phyloP scores from a whole-genome alignment of 2,113 vertebrate genomes.

The Herpetotheres cachinnans region DNA sequence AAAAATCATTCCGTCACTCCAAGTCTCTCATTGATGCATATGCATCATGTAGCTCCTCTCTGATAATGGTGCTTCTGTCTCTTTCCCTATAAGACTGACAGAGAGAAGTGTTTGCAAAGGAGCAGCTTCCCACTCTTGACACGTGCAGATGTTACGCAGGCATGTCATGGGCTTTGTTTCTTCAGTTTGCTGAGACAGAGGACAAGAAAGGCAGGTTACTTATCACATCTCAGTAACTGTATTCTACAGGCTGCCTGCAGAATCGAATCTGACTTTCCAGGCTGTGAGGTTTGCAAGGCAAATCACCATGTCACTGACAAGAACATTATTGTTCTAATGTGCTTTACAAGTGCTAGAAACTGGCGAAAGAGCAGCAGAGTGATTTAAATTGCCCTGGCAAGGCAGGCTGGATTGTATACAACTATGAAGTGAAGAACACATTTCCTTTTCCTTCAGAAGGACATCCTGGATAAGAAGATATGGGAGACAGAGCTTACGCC shows the following conservation, averaged over 20 bases:
- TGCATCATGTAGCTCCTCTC: not conserved
- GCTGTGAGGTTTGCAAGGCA: constrained; percentile 12
- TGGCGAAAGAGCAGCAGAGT: not conserved
- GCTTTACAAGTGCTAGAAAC: constrained; percentile 17
- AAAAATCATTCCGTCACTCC: not conserved
- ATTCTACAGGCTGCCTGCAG: not conserved
- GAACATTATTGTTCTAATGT: constrained; percentile 25
- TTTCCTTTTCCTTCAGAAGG: constrained; percentile 50
- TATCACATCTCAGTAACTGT: not conserved
- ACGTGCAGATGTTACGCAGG: not conserved
- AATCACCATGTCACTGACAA: constrained; percentile 30
- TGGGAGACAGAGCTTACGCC: not conserved
- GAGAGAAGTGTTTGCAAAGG: not conserved
- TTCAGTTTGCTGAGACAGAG: not conserved
- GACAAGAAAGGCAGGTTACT: not conserved
- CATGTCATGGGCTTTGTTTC: not conserved
- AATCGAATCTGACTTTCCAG: not conserved
- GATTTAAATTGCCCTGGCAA: constrained; percentile 30
- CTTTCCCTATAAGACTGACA: not conserved
- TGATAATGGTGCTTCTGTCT: not conserved
- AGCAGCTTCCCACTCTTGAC: not conserved
- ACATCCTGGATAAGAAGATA: constrained; percentile 39
- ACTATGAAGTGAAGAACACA: not conserved
- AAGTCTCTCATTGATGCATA: not conserved
- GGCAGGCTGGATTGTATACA: not conserved